Evolutionary conservation across 2,888 invertebrate species (phyloP).

Genomic region (Gymnocheta viridis): DNA sequence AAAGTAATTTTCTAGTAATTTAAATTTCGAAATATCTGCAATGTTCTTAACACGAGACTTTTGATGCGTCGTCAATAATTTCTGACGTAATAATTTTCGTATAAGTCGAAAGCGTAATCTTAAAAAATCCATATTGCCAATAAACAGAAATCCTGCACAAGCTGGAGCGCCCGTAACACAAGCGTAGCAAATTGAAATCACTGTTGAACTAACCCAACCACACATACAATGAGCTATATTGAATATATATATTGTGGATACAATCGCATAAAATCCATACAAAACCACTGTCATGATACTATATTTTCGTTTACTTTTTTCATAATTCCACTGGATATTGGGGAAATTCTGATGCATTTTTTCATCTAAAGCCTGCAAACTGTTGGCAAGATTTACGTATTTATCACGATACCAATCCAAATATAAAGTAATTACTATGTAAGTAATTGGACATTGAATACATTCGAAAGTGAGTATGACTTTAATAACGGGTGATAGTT

Average conservation of each 20-base stretch:
- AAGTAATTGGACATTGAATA: constrained; percentile 71
- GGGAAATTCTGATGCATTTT: constrained; percentile 72
- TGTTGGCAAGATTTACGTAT: constrained; percentile 72
- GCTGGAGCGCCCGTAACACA: constrained; percentile 73
- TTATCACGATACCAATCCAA: constrained; percentile 72
- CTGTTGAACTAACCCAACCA: constrained; percentile 73
- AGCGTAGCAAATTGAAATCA: constrained; percentile 74
- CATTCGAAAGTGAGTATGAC: constrained; percentile 74
- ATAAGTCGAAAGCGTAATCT: constrained; percentile 77
- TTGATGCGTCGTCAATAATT: neutral
- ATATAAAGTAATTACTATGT: constrained; percentile 69
- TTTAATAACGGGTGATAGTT: constrained; percentile 75
- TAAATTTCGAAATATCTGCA: constrained; percentile 36
- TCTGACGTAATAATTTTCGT: constrained; percentile 67
- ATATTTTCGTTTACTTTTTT: constrained; percentile 74
- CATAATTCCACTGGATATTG: constrained; percentile 76
- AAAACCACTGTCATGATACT: constrained; percentile 67
- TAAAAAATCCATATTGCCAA: constrained; percentile 76
- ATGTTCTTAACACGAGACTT: neutral
- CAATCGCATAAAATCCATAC: constrained; percentile 62
- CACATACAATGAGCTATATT: constrained; percentile 74
- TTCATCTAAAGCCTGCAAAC: constrained; percentile 74
- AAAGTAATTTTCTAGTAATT: constrained; percentile 48
- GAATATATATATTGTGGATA: constrained; percentile 73
- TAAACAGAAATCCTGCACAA: constrained; percentile 72